Conservation (phyloP, 2,113 vertebrate genomes). For the Pungitius pungitius region DNA sequence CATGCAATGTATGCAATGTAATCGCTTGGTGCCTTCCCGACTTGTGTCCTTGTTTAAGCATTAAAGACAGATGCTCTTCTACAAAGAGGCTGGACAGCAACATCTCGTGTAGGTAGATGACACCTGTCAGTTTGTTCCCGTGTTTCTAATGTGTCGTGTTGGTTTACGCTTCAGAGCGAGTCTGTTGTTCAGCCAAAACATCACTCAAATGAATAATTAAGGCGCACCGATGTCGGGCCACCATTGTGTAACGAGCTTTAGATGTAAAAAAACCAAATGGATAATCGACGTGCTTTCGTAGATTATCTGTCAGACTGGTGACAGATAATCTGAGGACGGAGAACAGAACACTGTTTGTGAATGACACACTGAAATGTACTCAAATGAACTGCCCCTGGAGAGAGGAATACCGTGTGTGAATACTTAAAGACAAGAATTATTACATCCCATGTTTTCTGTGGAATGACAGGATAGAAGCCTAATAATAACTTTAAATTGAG, state of each 20-base stretch:
- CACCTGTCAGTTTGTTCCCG: not conserved
- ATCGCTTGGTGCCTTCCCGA: no score
- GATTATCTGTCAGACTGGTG: slow-evolving; percentile 9
- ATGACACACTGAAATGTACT: no score
- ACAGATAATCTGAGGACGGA: slow-evolving; percentile 18
- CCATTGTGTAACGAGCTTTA: slow-evolving; percentile 19
- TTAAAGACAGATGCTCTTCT: slow-evolving; percentile 24
- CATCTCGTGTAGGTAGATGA: slow-evolving; percentile 24
- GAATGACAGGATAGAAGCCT: not conserved
- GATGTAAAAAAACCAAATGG: slow-evolving; percentile 6
- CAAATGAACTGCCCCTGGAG: no score
- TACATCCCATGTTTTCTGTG: no score
- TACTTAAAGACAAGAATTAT: no score
- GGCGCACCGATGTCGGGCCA: not conserved
- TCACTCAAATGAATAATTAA: slow-evolving; percentile 16
- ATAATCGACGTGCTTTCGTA: not conserved
- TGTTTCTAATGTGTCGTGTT: slow-evolving; percentile 1
- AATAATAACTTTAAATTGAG: not conserved
- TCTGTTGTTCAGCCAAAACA: slow-evolving; percentile 15
- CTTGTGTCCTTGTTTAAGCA: slow-evolving; percentile 3
- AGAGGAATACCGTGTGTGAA: no score
- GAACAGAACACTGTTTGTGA: no score
- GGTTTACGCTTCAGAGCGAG: not conserved
- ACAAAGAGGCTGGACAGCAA: slow-evolving; percentile 31
- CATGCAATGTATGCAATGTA: no score